Evolutionary conservation across 2,888 invertebrate species (phyloP).

Genomic region (Epirrita christyi): DNA sequence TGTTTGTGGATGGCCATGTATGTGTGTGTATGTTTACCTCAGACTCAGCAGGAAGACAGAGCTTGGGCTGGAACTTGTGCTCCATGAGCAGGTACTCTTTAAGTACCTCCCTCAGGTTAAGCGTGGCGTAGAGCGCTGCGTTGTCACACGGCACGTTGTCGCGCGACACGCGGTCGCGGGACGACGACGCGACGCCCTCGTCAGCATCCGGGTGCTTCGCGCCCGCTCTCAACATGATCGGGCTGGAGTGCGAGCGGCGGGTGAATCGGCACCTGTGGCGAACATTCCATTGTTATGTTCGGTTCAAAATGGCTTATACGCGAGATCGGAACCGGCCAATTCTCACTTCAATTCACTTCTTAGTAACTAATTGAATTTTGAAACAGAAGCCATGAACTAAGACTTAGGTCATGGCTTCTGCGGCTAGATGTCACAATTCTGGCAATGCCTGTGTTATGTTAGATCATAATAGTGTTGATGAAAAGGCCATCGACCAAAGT

Average conservation of each 20-base stretch:
- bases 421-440: no score
- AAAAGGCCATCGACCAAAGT: no score
- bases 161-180: slow-evolving; percentile 38
- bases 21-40: slow-evolving; percentile 77
- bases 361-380: no score
- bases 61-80: slow-evolving; percentile 88
- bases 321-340: no score
- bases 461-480: no score
- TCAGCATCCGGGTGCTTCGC: slow-evolving; percentile 88
- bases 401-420: no score
- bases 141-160: slow-evolving; percentile 46
- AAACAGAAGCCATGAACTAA: no score
- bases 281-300: not conserved
- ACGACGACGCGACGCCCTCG: slow-evolving; percentile 50
- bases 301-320: no score
- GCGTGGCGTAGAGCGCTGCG: slow-evolving; percentile 77
- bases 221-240: slow-evolving; percentile 84
- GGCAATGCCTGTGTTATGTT: no score
- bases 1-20: not conserved
- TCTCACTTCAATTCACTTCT: no score
- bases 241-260: slow-evolving; percentile 73
- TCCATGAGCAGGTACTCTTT: slow-evolving; percentile 89
- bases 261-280: slow-evolving; percentile 77
- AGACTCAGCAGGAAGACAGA: slow-evolving; percentile 86
- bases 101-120: slow-evolving; percentile 46